Percentiles rank a stretch among this genome's conserved stretches.
Evolutionary conservation across 2,113 vertebrate genomes (phyloP).

Genomic region (Coturnix japonica): DNA sequence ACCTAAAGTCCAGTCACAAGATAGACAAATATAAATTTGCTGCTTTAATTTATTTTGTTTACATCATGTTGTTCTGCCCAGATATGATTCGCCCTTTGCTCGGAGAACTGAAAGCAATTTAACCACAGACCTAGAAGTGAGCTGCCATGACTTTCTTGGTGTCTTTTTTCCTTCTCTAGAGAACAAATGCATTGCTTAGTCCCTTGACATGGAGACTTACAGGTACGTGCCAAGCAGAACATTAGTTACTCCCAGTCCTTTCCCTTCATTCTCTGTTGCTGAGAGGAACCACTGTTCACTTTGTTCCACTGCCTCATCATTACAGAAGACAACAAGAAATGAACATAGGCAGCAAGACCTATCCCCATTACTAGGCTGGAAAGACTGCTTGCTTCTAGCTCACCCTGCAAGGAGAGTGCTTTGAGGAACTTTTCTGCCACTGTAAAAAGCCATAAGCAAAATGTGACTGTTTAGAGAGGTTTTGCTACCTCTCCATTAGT

Average conservation of each 20-base stretch:
- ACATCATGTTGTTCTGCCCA: background rate
- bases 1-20: background rate
- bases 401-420: background rate
- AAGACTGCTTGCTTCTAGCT: background rate
- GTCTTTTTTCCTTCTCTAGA: background rate
- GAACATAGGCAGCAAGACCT: background rate
- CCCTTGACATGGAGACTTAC: background rate
- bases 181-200: rapidly evolving
- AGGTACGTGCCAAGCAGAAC: background rate
- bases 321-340: background rate
- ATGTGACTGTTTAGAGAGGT: background rate
- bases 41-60: background rate
- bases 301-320: background rate
- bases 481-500: background rate
- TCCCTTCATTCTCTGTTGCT: background rate
- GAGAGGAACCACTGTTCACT: background rate
- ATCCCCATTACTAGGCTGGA: background rate
- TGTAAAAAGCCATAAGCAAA: background rate
- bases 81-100: background rate
- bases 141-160: background rate
- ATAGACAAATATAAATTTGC: background rate
- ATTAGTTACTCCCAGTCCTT: rapidly evolving
- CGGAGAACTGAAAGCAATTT: background rate
- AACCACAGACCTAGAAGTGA: background rate
- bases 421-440: background rate